phyloP scores from a whole-genome alignment of 2,113 vertebrate species.

The Phrynocephalus versicolor region DNA sequence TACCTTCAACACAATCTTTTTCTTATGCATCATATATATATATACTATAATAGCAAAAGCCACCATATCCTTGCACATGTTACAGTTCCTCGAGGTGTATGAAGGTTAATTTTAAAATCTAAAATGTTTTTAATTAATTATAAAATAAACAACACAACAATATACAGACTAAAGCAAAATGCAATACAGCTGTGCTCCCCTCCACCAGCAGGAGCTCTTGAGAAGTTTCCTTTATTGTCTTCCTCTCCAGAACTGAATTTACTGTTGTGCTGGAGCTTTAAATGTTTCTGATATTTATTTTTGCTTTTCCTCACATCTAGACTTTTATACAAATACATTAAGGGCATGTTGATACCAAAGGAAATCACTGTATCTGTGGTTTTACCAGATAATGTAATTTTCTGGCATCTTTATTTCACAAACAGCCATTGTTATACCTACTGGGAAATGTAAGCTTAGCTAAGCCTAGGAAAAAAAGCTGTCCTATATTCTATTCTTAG shows the following conservation, averaged over 20 bases:
- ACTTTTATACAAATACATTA: not conserved
- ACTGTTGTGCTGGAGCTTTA: too few species aligned
- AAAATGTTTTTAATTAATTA: too few species aligned
- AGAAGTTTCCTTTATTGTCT: too few species aligned
- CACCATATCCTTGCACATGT: not conserved
- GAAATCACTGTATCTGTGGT: not conserved
- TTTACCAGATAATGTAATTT: not conserved
- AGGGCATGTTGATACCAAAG: not conserved
- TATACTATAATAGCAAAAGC: not conserved
- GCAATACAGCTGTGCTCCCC: too few species aligned
- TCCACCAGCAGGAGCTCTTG: too few species aligned
- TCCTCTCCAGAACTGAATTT: too few species aligned
- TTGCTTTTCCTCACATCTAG: not conserved
- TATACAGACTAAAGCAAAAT: too few species aligned
- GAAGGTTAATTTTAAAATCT: not conserved
- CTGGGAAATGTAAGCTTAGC: not conserved
- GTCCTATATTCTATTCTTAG: not conserved
- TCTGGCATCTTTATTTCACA: not conserved
- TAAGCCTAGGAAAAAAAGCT: not conserved
- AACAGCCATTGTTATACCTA: not conserved
- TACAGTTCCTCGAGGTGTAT: not conserved
- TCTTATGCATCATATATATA: too few species aligned
- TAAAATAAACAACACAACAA: not conserved
- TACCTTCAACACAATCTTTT: too few species aligned
- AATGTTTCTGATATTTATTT: not conserved